Evolutionary conservation across 1,140 invertebrate species (phyloP), one percentile per base, ranked within the genome.

Genomic region (Cyphomyrmex costatus): DNA sequence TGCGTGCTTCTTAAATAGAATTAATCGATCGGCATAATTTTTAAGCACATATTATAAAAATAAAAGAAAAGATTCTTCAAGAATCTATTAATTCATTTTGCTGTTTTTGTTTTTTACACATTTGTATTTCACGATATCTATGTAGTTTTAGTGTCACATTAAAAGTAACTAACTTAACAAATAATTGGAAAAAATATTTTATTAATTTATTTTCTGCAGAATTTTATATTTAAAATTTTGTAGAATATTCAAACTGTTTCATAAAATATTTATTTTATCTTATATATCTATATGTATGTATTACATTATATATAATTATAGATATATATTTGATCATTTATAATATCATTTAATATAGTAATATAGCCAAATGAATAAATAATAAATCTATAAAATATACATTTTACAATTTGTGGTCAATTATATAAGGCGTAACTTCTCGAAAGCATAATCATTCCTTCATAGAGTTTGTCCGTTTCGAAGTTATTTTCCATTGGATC

Each of bases 391-490:
- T 27, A 30, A 21, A 33, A 63, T 46, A 14, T 7, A 63, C 1
- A 12, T 2, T n/a, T 56, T 24, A 78, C 6, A 16, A 8, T 56
- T 36, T 27, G 2, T 33, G 10, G 14, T 89, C 51, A 86, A 73
- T 89, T 78, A 14, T 92, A 92, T 8, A 88, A 86, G 6, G 92
- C 91, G 24, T 92, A 95, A 51, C 91, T 92, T 73, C 86, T 80
- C 0, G 95, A 95, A 6, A 95, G 56, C 91, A 95, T 92, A 36
- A 95, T 90, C 94, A 95, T 93, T 79, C 94, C 94, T 83, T 85
- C 89, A 60, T 95, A 95, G 2, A 95, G 73, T 74, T 60, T 90
- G 12, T 95, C 93, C 0, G 88, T 90, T 24, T 93, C 86, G 10
- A 91, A 93, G 19, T 92, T 85, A 61, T 92, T 93, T 19, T 92